phyloP scores from a whole-genome alignment of 2,113 vertebrate species.

The Pyrgilauda ruficollis region DNA sequence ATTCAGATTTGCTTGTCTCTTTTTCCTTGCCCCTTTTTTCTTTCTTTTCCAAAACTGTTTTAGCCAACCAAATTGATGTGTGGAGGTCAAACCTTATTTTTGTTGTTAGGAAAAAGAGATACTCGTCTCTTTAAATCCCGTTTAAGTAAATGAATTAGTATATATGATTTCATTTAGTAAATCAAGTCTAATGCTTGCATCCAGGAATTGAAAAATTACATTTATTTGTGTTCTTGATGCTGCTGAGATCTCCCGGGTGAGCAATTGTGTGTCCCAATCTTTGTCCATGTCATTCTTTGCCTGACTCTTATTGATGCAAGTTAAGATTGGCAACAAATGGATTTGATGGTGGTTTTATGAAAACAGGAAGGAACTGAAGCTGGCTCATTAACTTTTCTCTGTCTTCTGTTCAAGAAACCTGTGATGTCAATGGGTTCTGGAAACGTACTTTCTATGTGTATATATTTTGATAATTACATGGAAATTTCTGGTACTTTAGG shows the following conservation, averaged over 20 bases:
- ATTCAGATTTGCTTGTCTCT: not conserved
- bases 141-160: not conserved
- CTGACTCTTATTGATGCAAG: not conserved
- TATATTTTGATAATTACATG: not conserved
- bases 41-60: not conserved
- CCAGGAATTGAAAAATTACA: conserved; percentile 26
- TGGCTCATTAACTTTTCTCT: not conserved
- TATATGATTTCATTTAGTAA: not conserved
- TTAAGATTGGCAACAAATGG: not conserved
- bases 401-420: not conserved
- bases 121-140: not conserved
- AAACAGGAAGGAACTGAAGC: not conserved
- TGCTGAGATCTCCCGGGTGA: not conserved
- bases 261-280: not conserved
- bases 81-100: not conserved
- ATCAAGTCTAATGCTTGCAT: conserved; percentile 41
- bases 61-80: not conserved
- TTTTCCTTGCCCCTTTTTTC: not conserved
- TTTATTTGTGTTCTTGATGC: conserved; percentile 21
- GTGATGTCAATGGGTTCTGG: not conserved
- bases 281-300: conserved; percentile 9
- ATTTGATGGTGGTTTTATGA: not conserved
- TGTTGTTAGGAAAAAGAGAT: not conserved
- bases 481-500: not conserved
- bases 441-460: not conserved